Base-by-base conservation (phyloP, 2,113 vertebrate genomes). In the Pleuronectes platessa region DNA sequence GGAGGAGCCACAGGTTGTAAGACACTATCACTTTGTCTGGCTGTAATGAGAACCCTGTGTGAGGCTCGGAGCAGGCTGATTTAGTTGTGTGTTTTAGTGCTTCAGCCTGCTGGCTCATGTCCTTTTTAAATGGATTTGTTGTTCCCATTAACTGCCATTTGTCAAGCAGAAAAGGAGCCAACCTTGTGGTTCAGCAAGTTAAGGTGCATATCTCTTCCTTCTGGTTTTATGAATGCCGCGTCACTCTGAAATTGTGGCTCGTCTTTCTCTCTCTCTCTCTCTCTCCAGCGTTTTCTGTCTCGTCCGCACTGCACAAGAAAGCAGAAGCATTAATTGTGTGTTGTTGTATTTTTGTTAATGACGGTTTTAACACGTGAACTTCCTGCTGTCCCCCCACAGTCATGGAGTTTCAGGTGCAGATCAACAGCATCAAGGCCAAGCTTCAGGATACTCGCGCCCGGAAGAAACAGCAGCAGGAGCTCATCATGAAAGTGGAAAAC, bases 401-500 rank as follows among this genome's bases (percentile, higher is more conserved):
- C 23, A 94, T 97, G 93, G 97, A 98, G 61, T 97, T 95, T 87
- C 96, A 98, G 93, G 95, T 98, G 67, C 97, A 99, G 94, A 97
- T 98, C 69, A 98, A 97, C 89, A 95, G 90, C 71, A 47, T 99
- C 89, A 97, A 97, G 91, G 92, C 94, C 75, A 99, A 97, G 90
- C 95, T 99, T 60, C 96, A 98, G 79, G 97, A 99, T 72, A 99
- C 97, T 0, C 97, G 97, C 10, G 97, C 97, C 58, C 94, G 96
- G 26, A 96, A 97, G 90, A 99, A 98, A 72, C 95, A 98, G 65
- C 98, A 99, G 76, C 97, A 99, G 75, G 97, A 99, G 88, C 96
- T 99, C 81, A 98, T 98, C 81, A 97, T 97, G 96, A 98, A 98
- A 93, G 98, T 99, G 74, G 98, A 99, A 89, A 99, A 99, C 88